Percentiles rank a stretch among this genome's conserved stretches.
Evolutionary conservation across 2,797 vertebrate species (phyloP).

Genomic region (Micromesistius poutassou): DNA sequence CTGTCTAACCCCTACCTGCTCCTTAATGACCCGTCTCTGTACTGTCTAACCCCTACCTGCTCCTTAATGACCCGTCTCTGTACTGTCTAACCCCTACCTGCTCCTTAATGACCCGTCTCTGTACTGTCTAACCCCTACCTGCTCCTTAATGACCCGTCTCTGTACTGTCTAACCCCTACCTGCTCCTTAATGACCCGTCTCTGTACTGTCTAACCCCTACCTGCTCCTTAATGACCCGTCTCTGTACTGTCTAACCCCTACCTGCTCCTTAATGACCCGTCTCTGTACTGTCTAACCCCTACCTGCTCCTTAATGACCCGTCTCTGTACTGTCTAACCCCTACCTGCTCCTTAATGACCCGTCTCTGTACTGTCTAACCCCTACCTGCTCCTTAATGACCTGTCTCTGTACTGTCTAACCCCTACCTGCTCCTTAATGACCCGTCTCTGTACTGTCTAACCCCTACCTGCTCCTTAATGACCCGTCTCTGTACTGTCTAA

Average conservation of each 20-base stretch:
- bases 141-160: neutral
- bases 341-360: conserved; percentile 30
- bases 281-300: conserved; percentile 1
- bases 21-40: neutral
- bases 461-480: conserved; percentile 32
- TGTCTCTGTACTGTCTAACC: conserved; percentile 4
- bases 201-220: neutral
- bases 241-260: neutral
- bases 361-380: conserved; percentile 1
- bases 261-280: conserved; percentile 2
- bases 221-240: conserved; percentile 32
- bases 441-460: neutral
- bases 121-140: conserved; percentile 3
- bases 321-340: neutral
- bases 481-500: conserved; percentile 1
- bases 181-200: neutral
- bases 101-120: neutral
- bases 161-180: neutral
- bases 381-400: conserved; percentile 4
- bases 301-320: neutral
- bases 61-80: conserved; percentile 31
- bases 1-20: neutral
- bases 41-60: neutral
- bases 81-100: conserved; percentile 1
- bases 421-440: neutral